These are phyloP conservation scores for Arizona elegans DNA, from an alignment of 2,113 vertebrate genomes.

Conservation along the genomic window DNA sequence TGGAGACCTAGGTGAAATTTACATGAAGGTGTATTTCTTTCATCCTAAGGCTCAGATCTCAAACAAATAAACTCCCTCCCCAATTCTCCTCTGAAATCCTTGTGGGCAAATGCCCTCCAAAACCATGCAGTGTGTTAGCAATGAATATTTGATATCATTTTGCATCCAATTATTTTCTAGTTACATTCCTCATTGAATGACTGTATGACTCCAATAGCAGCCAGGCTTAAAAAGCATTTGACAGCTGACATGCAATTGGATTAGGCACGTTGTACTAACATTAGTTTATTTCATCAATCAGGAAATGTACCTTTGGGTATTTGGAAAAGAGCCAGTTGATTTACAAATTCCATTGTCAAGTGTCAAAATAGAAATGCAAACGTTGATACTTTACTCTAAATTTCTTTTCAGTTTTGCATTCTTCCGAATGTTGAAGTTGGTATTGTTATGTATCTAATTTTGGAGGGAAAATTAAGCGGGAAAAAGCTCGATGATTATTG, in stretches of 20 bases:
- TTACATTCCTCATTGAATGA: background rate
- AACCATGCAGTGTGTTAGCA: background rate
- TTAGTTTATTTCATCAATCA: background rate
- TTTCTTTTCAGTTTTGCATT: background rate
- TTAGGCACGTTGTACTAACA: background rate
- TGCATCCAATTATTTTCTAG: background rate
- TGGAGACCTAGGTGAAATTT: background rate
- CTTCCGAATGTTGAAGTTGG: background rate
- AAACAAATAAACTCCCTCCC: background rate
- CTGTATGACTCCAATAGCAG: background rate
- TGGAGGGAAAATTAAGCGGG: too few species aligned
- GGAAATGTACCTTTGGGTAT: background rate
- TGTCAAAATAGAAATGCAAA: background rate
- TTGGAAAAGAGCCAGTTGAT: background rate
- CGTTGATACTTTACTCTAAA: background rate
- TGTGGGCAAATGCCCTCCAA: background rate
- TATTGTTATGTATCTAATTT: too few species aligned
- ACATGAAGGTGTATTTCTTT: fast-evolving
- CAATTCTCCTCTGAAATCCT: background rate
- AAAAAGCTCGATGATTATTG: too few species aligned
- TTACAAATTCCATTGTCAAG: background rate
- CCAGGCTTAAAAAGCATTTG: background rate
- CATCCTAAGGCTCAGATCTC: background rate
- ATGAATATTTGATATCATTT: constrained; percentile 3
- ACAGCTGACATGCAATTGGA: background rate